These are phyloP conservation scores for Narcine bancroftii DNA, from an alignment of 2,113 vertebrate genomes.

Conservation along the genomic window DNA sequence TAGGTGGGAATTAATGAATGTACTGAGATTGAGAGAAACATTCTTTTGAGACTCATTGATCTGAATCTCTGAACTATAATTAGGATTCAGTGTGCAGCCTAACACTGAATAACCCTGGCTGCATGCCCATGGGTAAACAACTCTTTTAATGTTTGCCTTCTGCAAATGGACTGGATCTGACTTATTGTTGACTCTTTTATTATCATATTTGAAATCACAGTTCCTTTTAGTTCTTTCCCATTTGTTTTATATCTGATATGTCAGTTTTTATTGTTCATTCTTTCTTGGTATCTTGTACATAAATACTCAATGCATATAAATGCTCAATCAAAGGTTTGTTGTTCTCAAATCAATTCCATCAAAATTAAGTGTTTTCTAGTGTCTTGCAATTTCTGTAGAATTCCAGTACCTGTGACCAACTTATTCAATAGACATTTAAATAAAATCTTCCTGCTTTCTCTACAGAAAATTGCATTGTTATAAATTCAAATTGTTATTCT, in stretches of 20 bases:
- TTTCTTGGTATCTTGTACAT: background rate
- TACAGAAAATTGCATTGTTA: background rate
- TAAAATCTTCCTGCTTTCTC: background rate
- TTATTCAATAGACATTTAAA: background rate
- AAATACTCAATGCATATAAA: background rate
- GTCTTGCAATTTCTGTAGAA: background rate
- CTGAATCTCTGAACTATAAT: conserved; percentile 68
- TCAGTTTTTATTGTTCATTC: conserved; percentile 4
- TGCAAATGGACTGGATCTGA: conserved; percentile 3
- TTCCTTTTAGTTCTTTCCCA: background rate
- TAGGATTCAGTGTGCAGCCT: conserved; percentile 66
- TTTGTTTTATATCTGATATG: conserved; percentile 20
- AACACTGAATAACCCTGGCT: conserved; percentile 65
- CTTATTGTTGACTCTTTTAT: conserved; percentile 7
- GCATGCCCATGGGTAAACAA: conserved; percentile 69
- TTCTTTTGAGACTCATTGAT: conserved; percentile 74
- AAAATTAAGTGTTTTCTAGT: background rate
- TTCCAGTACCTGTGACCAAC: background rate
- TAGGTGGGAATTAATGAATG: conserved; percentile 70
- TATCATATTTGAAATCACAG: conserved; percentile 3
- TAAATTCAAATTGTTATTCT: background rate
- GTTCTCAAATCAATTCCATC: background rate
- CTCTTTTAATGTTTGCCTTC: conserved; percentile 70
- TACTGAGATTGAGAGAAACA: conserved; percentile 73
- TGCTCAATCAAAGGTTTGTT: background rate